Conservation (phyloP, 2,113 vertebrate species). For the Halichoeres trimaculatus region DNA sequence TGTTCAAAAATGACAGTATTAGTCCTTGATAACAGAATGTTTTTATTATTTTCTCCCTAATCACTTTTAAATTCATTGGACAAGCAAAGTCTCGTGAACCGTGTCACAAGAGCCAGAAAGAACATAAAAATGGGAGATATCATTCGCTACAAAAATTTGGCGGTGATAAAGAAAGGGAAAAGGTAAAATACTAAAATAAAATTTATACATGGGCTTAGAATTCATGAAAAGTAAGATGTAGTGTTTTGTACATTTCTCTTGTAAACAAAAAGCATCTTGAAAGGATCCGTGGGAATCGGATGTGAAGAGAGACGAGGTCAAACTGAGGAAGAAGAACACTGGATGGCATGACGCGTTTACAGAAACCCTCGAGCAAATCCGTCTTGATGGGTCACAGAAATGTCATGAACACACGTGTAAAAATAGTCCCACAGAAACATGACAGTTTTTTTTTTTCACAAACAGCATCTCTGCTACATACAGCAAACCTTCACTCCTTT, state of each 20-base stretch:
- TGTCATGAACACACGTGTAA: slow-evolving; percentile 53
- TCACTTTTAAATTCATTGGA: slow-evolving; percentile 81
- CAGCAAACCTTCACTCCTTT: slow-evolving; percentile 60
- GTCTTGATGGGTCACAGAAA: slow-evolving; percentile 45
- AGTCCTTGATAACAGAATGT: slow-evolving; percentile 49
- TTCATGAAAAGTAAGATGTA: slow-evolving; percentile 69
- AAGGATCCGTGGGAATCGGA: slow-evolving; percentile 63
- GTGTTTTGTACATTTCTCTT: slow-evolving; percentile 79
- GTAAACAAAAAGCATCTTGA: slow-evolving; percentile 79
- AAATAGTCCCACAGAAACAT: slow-evolving; percentile 37
- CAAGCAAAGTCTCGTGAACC: slow-evolving; percentile 75
- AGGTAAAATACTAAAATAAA: slow-evolving; percentile 60
- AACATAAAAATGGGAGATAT: slow-evolving; percentile 75
- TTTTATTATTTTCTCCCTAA: slow-evolving; percentile 80
- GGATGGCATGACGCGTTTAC: slow-evolving; percentile 68
- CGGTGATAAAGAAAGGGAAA: slow-evolving; percentile 55
- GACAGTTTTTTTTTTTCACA: slow-evolving; percentile 28
- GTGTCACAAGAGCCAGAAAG: slow-evolving; percentile 72
- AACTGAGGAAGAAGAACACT: slow-evolving; percentile 70
- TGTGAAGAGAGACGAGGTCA: slow-evolving; percentile 28
- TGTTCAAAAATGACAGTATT: slow-evolving; percentile 13
- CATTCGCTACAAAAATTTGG: slow-evolving; percentile 78
- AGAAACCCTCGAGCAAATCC: slow-evolving; percentile 45
- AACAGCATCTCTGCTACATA: slow-evolving; percentile 79
- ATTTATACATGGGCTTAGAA: slow-evolving; percentile 61